Evolutionary conservation across 2,113 vertebrate genomes (phyloP).

Genomic region (Procavia capensis): DNA sequence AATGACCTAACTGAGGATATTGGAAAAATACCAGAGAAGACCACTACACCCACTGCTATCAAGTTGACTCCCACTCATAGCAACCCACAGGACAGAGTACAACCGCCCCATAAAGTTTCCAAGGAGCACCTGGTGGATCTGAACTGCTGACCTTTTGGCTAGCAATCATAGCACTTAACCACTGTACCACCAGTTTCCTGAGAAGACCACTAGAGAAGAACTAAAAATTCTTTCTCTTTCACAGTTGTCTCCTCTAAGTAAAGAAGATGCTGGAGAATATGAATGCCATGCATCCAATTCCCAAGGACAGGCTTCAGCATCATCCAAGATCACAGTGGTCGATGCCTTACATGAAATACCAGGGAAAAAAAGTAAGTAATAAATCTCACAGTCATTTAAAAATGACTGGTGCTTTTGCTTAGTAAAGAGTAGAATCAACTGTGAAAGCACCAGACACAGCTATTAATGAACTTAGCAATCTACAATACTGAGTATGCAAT

Average conservation of each 20-base stretch:
- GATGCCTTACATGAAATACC: conserved; percentile 90
- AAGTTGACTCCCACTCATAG: too few relatives aligned
- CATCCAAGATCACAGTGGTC: conserved; percentile 91
- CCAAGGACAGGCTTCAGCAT: conserved; percentile 92
- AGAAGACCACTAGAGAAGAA: not conserved
- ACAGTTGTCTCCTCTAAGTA: conserved; percentile 94
- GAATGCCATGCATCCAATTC: conserved; percentile 94
- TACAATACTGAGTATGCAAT: not conserved
- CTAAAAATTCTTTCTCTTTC: conserved; percentile 23
- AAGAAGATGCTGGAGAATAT: conserved; percentile 93
- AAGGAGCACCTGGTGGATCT: too few relatives aligned
- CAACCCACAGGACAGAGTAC: too few relatives aligned
- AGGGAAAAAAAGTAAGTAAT: conserved; percentile 87
- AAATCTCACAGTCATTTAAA: not conserved
- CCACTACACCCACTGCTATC: too few relatives aligned
- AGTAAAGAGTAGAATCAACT: not conserved
- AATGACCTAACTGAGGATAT: not conserved
- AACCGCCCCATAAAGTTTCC: too few relatives aligned
- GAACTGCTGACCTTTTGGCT: too few relatives aligned
- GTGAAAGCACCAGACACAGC: not conserved
- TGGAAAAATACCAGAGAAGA: not conserved
- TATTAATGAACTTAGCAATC: conserved; percentile 1
- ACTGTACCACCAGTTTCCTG: too few relatives aligned
- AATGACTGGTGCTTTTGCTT: not conserved
- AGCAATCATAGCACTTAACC: too few relatives aligned